Base-by-base conservation (phyloP, 2,888 invertebrate species). In the Octonoba sinensis region DNA sequence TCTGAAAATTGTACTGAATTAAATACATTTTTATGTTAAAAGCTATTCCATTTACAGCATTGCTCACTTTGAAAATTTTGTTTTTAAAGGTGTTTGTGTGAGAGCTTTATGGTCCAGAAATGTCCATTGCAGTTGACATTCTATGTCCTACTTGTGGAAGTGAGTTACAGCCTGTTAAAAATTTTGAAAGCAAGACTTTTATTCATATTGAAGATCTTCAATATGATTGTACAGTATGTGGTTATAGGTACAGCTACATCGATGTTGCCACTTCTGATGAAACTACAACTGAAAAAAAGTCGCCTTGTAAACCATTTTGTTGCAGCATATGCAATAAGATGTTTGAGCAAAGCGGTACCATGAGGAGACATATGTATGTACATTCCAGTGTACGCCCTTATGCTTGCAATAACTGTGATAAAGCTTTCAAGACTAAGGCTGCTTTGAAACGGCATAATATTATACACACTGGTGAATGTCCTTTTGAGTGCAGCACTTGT, bases 401-500 rank as follows among this genome's bases (percentile, higher is more conserved):
- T 51, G 15, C 20, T n/a, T 82, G 82, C 47, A 56, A 71, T n/a
- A 27, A 71, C 6, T 82, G 82, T 60, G 71, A 76, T 51, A 82
- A 82, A 49, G 60, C 20, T 20, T 82, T 82, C 49, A 82, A 82
- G 59, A 76, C 75, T 0, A 75, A 76, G 46, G 82, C 82, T 27
- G 82, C 75, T 13, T 59, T 82, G 36, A 82, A 82, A 44, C 65
- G 82, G 22, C 82, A 82, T 60, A 59, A 56, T 16, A 82, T 82
- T 44, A 82, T 82, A 13, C 82, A 82, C 20, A 82, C 82, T 16
- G 82, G 82, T 0, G 82, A 82, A 54, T 82, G 82, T 15, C 82
- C 82, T 2, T 82, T 46, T 82, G 82, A 82, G n/a, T 82, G 82
- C 59, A 82, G 71, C 18, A 82, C 82, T 20, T 82, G 82, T 56